Conservation (phyloP, 2,888 invertebrate genomes). For the Cephus pygmeus region DNA sequence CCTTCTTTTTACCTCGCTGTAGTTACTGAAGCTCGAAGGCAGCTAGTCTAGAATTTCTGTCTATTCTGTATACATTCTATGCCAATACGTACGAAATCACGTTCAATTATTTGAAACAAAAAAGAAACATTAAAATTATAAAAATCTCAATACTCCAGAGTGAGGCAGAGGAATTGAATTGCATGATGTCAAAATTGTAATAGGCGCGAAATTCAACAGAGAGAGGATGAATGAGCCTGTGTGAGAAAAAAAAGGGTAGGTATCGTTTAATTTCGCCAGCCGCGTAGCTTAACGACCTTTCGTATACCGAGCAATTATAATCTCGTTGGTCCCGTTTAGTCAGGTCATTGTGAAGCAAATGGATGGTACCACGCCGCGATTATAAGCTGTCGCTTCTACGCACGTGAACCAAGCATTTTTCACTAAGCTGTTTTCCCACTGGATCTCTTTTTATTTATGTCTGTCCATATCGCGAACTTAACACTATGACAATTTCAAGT, state of each 20-base stretch:
- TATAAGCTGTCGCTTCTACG: constrained; percentile 13
- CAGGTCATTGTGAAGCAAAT: constrained; percentile 17
- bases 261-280: neutral
- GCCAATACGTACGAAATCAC: neutral
- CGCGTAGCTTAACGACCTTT: neutral
- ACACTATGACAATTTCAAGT: neutral
- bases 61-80: neutral
- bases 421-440: constrained; percentile 7
- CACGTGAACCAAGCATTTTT: constrained; percentile 20
- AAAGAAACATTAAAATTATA: neutral
- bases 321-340: constrained; percentile 20
- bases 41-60: neutral
- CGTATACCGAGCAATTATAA: constrained; percentile 16
- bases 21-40: neutral
- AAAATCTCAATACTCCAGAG: neutral
- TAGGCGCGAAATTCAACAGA: neutral
- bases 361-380: constrained; percentile 14
- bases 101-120: neutral
- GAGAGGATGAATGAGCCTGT: neutral
- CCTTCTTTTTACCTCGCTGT: neutral
- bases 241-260: neutral
- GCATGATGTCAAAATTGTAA: neutral
- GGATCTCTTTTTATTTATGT: neutral
- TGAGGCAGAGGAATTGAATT: neutral
- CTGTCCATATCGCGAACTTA: neutral